Conservation (phyloP, 1,140 invertebrate species). For the Bacillus rossius region DNA sequence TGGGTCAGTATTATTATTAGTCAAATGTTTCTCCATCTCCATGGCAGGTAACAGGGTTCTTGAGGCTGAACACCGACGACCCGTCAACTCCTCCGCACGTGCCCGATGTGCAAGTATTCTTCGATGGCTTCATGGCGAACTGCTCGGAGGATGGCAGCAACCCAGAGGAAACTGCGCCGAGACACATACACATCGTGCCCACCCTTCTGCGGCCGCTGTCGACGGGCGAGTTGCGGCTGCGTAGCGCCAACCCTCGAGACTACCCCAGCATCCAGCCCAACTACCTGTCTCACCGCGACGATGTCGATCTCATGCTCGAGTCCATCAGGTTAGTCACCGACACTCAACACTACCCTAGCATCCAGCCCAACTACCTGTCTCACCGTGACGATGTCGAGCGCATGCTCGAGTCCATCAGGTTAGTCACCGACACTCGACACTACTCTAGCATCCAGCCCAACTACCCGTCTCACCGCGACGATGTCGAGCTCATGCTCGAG, state of each 20-base stretch:
- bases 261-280: conserved; percentile 59
- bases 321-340: conserved; percentile 26
- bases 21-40: too few relatives aligned
- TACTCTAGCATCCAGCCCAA: too few relatives aligned
- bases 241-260: conserved; percentile 57
- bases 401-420: too few relatives aligned
- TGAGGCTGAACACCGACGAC: not conserved
- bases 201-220: conserved; percentile 74
- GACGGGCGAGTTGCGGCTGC: conserved; percentile 71
- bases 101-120: conserved; percentile 63
- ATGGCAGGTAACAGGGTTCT: conserved; percentile 10
- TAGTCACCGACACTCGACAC: too few relatives aligned
- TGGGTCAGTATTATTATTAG: too few relatives aligned
- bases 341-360: conserved; percentile 32
- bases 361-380: too few relatives aligned
- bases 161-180: not conserved
- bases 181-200: conserved; percentile 11
- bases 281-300: conserved; percentile 48
- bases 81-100: conserved; percentile 45
- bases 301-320: conserved; percentile 43
- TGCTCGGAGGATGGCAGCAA: conserved; percentile 48
- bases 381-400: too few relatives aligned
- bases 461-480: too few relatives aligned
- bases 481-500: too few relatives aligned
- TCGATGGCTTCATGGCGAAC: conserved; percentile 56